Evolutionary conservation across 2,888 invertebrate genomes (phyloP), one percentile per base, ranked within the genome.

Genomic region (Chymomyza fuscimana): DNA sequence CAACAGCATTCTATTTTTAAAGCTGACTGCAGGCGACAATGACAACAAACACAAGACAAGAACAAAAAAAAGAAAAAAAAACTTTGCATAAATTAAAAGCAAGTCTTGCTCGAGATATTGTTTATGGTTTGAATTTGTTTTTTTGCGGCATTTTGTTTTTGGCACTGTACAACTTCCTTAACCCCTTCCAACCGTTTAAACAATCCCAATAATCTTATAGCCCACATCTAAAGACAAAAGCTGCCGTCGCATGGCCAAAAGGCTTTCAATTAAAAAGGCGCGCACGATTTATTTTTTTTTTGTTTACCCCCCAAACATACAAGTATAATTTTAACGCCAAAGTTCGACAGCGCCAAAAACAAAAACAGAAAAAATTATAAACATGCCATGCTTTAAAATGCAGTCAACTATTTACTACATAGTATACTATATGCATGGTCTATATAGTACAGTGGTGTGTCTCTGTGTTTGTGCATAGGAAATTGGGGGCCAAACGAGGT

Each of bases 261-360:
- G 86, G 74, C 79, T 78, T 78, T 81, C 78, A 83, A 83, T 78
- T 80, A 77, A 88, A 76, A 72, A 73, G 72, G 73, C 40, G 71
- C 60, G 78, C 85, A 87, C 83, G 86, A 79, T 87, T 81, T 79
- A 79, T 87, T 81, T 79, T 77, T 51, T 70, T 16, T 66, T 19
- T 52, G 1, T 52, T 52, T 54, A 5, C 40, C 40, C 40, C 40
- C 40, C 40, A 46, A 46, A 46, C 12, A 46, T 52, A 73, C 78
- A 75, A 79, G 40, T 46, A 70, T 68, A 60, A 82, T 73, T 80
- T 80, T 72, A 80, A 79, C 72, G 73, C 78, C 70, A 86, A 74
- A 74, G 66, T 80, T 86, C 78, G 77, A 74, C 76, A 74, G 76
- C 77, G 67, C 68, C 71, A 70, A 64, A 78, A 78, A 67, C 25